Base-by-base conservation (phyloP, 2,797 vertebrate genomes). In the Parauchenoglanis ngamensis region DNA sequence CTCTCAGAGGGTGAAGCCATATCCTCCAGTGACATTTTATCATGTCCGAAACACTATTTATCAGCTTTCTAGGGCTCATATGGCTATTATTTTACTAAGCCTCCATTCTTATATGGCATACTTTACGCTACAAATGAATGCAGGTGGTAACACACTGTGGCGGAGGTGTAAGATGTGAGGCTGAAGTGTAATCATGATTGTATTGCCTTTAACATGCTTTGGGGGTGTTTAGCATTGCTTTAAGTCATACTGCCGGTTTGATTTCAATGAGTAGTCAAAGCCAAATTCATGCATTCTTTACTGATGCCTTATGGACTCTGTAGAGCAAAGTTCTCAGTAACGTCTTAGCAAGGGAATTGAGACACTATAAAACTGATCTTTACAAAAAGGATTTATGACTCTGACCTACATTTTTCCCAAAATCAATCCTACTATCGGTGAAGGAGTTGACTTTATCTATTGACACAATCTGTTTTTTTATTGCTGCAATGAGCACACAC, bases 21-120 rank as follows among this genome's bases (percentile, higher is more conserved):
- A 23, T 23, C 68, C 3, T 21, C 0, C 7, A 72, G 19, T 46
- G 23, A 73, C 46, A 11, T 73, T 73, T 4, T 44, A 44, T 13
- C 70, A 73, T 25, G 46, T 76, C 44, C 52, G 44, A 52, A 76
- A 76, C 46, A 52, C 46, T 72, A 76, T 73, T 73, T 25, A 73
- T 73, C 44, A 46, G 72, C 8, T 73, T 73, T 73, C 10, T 25
- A 11, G 72, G 25, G 12, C 15, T 40, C 19, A 23, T 72, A 72
- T 72, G 35, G 31, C 72, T 49, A n/a, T 77, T 54, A 31, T 8
- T 77, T 2, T 54, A 31, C 49, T 28, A 54, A 54, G 46, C 73
- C 13, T 52, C 25, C 46, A 54, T 77, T 3, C 13, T 77, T n/a
- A 77, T 13, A 77, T 77, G 5, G 13, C n/a, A 77, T 77, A 54